A percentile compares a stretch with the other conserved stretches of the same genome.
Evolutionary conservation across 2,888 invertebrate genomes (phyloP).

Genomic region (Dione vanillae): DNA sequence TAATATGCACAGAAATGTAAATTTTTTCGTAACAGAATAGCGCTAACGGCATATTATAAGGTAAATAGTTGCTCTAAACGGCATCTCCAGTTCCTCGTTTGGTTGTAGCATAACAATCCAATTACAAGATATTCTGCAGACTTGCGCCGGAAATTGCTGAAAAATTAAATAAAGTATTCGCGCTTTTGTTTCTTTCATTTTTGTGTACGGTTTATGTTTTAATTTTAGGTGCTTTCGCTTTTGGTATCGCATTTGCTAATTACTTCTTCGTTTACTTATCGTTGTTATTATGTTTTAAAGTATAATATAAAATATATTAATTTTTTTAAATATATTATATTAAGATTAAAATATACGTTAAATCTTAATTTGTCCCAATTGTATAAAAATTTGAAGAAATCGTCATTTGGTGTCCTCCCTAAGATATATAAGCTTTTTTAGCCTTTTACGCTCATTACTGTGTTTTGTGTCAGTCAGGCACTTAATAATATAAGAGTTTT

Average conservation of each 20-base stretch:
- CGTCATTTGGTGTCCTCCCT: no score
- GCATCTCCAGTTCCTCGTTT: slow-evolving; percentile 34
- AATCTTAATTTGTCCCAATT: no score
- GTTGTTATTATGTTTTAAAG: neutral
- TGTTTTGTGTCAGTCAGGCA: no score
- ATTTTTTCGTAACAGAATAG: neutral
- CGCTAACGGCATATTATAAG: neutral
- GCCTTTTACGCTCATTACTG: no score
- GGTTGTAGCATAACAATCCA: slow-evolving; percentile 44
- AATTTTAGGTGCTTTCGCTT: neutral
- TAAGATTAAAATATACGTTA: no score
- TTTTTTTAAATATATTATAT: no score
- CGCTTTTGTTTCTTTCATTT: slow-evolving; percentile 25
- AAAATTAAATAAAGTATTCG: slow-evolving; percentile 41
- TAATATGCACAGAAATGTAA: neutral
- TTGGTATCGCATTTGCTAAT: slow-evolving; percentile 7
- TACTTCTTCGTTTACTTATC: neutral
- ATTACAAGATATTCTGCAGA: slow-evolving; percentile 44
- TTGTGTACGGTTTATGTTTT: slow-evolving; percentile 22
- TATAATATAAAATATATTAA: no score
- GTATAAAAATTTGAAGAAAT: no score
- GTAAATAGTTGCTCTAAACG: slow-evolving; percentile 36
- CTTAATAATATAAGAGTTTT: no score
- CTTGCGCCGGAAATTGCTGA: slow-evolving; percentile 40
- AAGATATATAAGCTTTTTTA: no score